A percentile compares a stretch with the other conserved stretches of the same genome.
Evolutionary conservation across 2,888 invertebrate genomes (phyloP).

Genomic region (Sinodicranocentrus sp.): DNA sequence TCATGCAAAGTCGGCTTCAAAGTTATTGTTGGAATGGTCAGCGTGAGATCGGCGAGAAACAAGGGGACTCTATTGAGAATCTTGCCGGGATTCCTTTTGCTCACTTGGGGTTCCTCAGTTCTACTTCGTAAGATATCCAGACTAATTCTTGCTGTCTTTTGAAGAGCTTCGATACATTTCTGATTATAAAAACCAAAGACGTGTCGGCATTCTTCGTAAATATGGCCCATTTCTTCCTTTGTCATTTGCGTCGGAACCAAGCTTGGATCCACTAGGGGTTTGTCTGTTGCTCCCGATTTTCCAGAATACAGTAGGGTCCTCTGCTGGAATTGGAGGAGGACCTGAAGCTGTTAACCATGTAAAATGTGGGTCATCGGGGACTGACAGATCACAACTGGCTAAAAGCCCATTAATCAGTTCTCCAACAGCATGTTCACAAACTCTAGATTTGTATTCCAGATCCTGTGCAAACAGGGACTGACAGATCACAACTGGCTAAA

Average conservation of each 20-base stretch:
- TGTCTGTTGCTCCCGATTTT: slow-evolving; percentile 41
- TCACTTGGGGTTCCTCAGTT: slow-evolving; percentile 75
- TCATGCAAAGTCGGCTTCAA: slow-evolving; percentile 78
- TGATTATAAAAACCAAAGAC: slow-evolving; percentile 89
- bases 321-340: slow-evolving; percentile 22
- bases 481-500: slow-evolving; percentile 83
- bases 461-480: slow-evolving; percentile 78
- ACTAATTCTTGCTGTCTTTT: slow-evolving; percentile 86
- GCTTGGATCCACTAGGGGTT: slow-evolving; percentile 53
- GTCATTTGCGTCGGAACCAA: slow-evolving; percentile 52
- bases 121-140: slow-evolving; percentile 85
- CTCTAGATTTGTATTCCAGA: slow-evolving; percentile 75
- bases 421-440: slow-evolving; percentile 87
- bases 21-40: slow-evolving; percentile 78
- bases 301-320: slow-evolving; percentile 25
- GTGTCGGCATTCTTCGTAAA: slow-evolving; percentile 88
- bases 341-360: slow-evolving; percentile 38
- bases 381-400: slow-evolving; percentile 82
- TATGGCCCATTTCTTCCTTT: slow-evolving; percentile 80
- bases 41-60: slow-evolving; percentile 75
- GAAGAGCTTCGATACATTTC: slow-evolving; percentile 86
- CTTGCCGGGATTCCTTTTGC: slow-evolving; percentile 72
- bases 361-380: slow-evolving; percentile 78
- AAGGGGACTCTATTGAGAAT: slow-evolving; percentile 71
- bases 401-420: slow-evolving; percentile 89